Conservation (phyloP, 2,113 vertebrate genomes). For the Sorex fumeus region DNA sequence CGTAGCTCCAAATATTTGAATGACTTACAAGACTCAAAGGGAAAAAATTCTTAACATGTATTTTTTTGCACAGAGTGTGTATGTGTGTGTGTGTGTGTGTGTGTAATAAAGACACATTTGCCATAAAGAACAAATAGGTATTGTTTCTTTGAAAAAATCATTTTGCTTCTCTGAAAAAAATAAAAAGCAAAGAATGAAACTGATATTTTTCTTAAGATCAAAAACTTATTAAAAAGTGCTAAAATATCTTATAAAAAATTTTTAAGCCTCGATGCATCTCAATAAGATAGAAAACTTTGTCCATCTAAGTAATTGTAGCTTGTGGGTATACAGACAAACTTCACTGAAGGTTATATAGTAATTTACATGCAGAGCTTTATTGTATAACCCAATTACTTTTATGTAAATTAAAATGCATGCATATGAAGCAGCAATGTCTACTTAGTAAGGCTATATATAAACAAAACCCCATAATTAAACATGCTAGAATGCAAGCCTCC, state of each 20-base stretch:
- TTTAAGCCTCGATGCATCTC: constrained; percentile 21
- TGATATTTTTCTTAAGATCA: constrained; percentile 40
- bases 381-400: constrained; percentile 1
- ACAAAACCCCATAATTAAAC: not conserved
- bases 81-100: too few relatives aligned
- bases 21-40: not conserved
- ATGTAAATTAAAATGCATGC: constrained; percentile 8
- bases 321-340: constrained; percentile 28
- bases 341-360: not conserved
- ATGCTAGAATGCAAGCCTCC: not conserved
- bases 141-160: constrained; percentile 53
- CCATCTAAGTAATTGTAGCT: constrained; percentile 21
- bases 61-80: not conserved
- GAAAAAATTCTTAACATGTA: not conserved
- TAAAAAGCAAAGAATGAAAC: not conserved
- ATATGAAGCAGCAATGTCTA: not conserved
- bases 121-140: not conserved
- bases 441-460: constrained; percentile 25
- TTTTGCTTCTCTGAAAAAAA: not conserved
- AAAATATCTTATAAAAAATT: constrained; percentile 61
- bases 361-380: not conserved
- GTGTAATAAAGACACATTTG: not conserved
- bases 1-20: constrained; percentile 15
- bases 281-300: constrained; percentile 20
- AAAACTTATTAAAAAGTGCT: constrained; percentile 47